Evolutionary conservation across 2,888 invertebrate species (phyloP).

Genomic region (Philonicus albiceps): DNA sequence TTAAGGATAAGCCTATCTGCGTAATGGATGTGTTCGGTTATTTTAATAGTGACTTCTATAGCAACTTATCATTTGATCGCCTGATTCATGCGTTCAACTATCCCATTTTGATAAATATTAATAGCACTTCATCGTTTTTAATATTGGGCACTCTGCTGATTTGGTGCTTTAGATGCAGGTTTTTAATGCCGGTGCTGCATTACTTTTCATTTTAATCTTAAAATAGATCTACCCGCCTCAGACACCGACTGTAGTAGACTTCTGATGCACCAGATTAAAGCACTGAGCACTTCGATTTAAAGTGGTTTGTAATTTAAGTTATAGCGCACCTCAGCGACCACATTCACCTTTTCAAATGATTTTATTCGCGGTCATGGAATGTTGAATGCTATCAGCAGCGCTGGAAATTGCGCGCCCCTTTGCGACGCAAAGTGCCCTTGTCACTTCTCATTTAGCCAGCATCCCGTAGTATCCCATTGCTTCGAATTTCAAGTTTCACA

Average conservation of each 20-base stretch:
- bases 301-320: background rate
- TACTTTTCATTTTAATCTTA: background rate
- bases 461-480: slow-evolving; percentile 39
- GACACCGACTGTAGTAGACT: background rate
- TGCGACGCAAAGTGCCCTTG: background rate
- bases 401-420: background rate
- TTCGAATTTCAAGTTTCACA: slow-evolving; percentile 45
- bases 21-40: background rate
- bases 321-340: background rate
- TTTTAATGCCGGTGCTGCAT: background rate
- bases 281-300: background rate
- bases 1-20: background rate
- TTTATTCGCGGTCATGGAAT: background rate
- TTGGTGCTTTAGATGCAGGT: background rate
- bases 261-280: background rate
- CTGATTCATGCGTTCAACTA: no score
- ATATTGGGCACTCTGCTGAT: background rate
- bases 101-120: background rate
- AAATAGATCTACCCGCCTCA: background rate
- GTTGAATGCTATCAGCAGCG: background rate
- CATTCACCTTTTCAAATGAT: background rate
- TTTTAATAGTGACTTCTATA: background rate
- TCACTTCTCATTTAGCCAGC: slow-evolving; percentile 35
- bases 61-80: no score
- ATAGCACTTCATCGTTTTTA: background rate